phyloP scores from a whole-genome alignment of 2,888 invertebrate species.

The Apodemia zela region DNA sequence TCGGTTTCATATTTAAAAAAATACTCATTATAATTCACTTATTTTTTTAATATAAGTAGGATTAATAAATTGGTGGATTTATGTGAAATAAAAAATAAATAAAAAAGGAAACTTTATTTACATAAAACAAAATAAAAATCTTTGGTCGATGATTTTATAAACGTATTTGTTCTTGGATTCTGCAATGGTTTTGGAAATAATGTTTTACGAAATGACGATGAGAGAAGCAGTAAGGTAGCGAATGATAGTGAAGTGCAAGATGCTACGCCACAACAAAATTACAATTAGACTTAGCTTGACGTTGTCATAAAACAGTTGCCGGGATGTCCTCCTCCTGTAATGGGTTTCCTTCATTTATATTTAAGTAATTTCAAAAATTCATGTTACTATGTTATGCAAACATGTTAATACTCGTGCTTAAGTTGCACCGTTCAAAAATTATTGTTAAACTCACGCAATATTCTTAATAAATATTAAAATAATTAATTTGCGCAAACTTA shows the following conservation, averaged over 20 bases:
- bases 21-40: conserved; percentile 44
- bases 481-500: not conserved
- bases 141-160: conserved; percentile 43
- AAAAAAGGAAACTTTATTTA: conserved; percentile 53
- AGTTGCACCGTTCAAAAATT: not conserved
- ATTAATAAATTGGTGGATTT: conserved; percentile 15
- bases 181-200: conserved; percentile 24
- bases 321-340: conserved; percentile 75
- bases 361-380: conserved; percentile 15
- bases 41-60: conserved; percentile 39
- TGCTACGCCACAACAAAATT: conserved; percentile 69
- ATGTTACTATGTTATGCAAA: conserved; percentile 18
- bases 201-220: conserved; percentile 46
- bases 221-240: conserved; percentile 73
- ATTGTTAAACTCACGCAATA: not conserved
- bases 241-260: conserved; percentile 59
- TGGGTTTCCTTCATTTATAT: conserved; percentile 29
- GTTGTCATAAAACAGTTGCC: conserved; percentile 68
- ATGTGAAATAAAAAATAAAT: conserved; percentile 39
- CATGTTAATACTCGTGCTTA: not conserved
- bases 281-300: conserved; percentile 73
- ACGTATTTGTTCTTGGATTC: conserved; percentile 20
- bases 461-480: not conserved
- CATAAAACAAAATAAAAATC: conserved; percentile 44
- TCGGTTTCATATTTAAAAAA: conserved; percentile 33